Base-by-base conservation (phyloP, 1,140 invertebrate species). In the Drosophila virilis region DNA sequence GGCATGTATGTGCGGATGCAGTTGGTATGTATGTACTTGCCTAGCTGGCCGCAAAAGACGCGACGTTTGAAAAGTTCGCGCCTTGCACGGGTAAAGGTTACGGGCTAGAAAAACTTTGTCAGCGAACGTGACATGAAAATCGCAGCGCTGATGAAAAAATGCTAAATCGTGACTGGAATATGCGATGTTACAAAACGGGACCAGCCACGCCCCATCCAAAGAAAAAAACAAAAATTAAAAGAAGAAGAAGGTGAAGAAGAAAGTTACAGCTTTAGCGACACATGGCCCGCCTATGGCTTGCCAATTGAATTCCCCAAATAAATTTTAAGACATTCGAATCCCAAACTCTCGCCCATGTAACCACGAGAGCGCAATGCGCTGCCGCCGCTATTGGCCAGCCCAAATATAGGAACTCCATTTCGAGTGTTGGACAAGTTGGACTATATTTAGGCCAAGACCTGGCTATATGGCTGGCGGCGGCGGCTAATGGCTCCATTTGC, bases 101-200 rank as follows among this genome's bases (percentile, higher is more conserved):
- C 51, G 67, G 59, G 58, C 37, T 50, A 50, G 70, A 77, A 75
- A n/a, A 77, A 77, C 62, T 77, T 77, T 77, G 74, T 74, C 74
- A 77, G 74, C 58, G 74, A 62, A 78, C 77, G 77, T 78, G 77
- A 78, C 77, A 78, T 76, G 73, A 78, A 78, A 78, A 78, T 78
- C 77, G 73, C 74, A 77, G 75, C 69, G 68, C 74, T 78, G 77
- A 78, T 78, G 77, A 78, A 76, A n/a, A 78, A 78, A 78, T 78
- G 74, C 74, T 67, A 78, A 78, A 78, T 78, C 77, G 77, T 78
- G 77, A 78, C 77, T 77, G 33, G 74, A 78, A 78, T 78, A 38
- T 45, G n/a, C 8, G 9, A 67, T 57, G 45, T 8, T 6, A 13
- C 28, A 59, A 52, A 33, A 8, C 46, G 7, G 8, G 0, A 33